Evolutionary conservation across 1,140 invertebrate species (phyloP).

Genomic region (Rhyacophila brunnea): DNA sequence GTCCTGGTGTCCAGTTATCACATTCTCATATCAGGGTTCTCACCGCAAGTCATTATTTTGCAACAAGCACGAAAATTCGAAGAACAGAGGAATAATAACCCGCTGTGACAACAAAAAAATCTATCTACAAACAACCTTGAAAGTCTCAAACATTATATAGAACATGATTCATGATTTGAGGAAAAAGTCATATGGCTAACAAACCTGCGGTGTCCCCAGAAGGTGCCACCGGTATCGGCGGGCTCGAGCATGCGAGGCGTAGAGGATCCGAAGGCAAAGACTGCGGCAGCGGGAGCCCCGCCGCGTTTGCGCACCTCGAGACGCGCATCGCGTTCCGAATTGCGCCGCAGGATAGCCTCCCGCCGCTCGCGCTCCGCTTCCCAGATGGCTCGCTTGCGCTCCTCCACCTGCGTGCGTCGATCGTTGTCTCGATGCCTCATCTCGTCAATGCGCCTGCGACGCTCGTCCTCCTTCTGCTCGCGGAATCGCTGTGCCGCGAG

Average conservation of each 20-base stretch:
- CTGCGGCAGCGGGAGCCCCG: slow-evolving; percentile 69
- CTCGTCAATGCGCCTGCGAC: slow-evolving; percentile 76
- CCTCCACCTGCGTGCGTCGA: slow-evolving; percentile 74
- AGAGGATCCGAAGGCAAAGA: slow-evolving; percentile 86
- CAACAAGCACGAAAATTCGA: too few relatives aligned
- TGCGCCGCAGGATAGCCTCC: slow-evolving; percentile 80
- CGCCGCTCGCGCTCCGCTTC: slow-evolving; percentile 81
- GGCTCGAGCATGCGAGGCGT: slow-evolving; percentile 84
- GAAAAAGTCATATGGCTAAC: too few relatives aligned
- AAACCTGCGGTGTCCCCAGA: slow-evolving; percentile 76
- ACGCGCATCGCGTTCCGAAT: slow-evolving; percentile 79
- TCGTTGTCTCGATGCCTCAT: slow-evolving; percentile 74
- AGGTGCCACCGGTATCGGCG: slow-evolving; percentile 71
- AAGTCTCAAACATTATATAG: too few relatives aligned
- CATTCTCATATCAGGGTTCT: too few relatives aligned
- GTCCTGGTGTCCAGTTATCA: too few relatives aligned
- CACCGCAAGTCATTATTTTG: too few relatives aligned
- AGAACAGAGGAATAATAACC: too few relatives aligned
- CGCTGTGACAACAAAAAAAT: too few relatives aligned
- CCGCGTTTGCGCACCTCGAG: slow-evolving; percentile 78
- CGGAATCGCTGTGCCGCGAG: slow-evolving; percentile 82
- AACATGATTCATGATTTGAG: too few relatives aligned
- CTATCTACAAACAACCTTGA: too few relatives aligned
- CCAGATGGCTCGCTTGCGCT: slow-evolving; percentile 81
- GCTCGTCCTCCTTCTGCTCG: slow-evolving; percentile 83